A percentile compares a stretch with the other conserved stretches of the same genome.
These are phyloP conservation scores for Ivindomyrus marchei DNA, from an alignment of 2,113 vertebrate genomes.

Conservation along the genomic window DNA sequence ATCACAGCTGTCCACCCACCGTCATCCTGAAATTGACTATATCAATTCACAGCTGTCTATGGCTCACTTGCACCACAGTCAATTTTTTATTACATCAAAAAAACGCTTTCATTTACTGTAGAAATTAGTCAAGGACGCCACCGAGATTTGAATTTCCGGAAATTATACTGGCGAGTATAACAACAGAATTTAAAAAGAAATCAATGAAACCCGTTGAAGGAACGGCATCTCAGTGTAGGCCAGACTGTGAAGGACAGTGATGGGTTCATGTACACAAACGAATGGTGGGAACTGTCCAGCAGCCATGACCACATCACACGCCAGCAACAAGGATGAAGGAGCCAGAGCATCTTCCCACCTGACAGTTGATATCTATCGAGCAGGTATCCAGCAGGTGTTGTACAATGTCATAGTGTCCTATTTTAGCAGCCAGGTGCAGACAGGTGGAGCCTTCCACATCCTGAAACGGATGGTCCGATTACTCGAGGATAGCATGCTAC, in stretches of 20 bases:
- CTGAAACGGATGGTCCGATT: constrained; percentile 50
- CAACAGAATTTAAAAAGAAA: neutral
- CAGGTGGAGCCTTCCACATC: constrained; percentile 91
- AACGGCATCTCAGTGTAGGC: neutral
- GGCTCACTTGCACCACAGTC: neutral
- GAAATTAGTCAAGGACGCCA: neutral
- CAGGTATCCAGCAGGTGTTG: constrained; percentile 79
- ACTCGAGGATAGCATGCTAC: neutral
- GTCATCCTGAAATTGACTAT: constrained; percentile 67
- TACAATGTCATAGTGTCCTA: constrained; percentile 83
- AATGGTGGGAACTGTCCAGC: neutral
- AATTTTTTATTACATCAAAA: neutral
- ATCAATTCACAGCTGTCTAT: neutral
- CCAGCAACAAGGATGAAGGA: neutral
- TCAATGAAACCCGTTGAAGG: neutral
- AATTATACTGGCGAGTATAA: neutral
- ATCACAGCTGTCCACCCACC: constrained; percentile 98
- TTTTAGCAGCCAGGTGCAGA: constrained; percentile 93
- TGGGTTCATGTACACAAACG: neutral
- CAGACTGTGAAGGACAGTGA: neutral
- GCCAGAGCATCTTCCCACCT: constrained; percentile 58
- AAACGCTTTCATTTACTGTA: neutral
- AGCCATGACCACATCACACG: neutral
- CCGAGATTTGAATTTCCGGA: neutral
- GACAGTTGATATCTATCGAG: constrained; percentile 85